phyloP scores from a whole-genome alignment of 2,888 invertebrate genomes.

The Hylaea fasciaria region DNA sequence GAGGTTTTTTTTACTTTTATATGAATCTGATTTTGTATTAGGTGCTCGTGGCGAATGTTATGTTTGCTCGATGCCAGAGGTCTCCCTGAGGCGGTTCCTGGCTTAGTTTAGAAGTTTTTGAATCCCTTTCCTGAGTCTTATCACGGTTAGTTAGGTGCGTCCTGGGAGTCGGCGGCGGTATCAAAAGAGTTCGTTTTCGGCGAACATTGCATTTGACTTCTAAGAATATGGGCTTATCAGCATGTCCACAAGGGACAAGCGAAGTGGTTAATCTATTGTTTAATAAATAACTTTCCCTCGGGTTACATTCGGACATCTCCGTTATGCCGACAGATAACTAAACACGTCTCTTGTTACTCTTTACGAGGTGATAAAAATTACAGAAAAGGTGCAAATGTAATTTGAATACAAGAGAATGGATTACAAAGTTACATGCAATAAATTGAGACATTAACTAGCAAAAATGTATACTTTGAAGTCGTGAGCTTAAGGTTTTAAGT shows the following conservation, averaged over 20 bases:
- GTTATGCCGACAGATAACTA: constrained; percentile 24
- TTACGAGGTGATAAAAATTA: constrained; percentile 27
- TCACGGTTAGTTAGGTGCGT: constrained; percentile 78
- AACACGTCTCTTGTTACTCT: constrained; percentile 21
- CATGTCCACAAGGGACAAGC: constrained; percentile 42
- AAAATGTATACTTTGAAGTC: constrained; percentile 49
- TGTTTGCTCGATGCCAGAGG: constrained; percentile 37
- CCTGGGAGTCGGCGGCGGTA: constrained; percentile 61
- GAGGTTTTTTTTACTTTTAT: constrained; percentile 39
- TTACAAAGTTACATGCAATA: constrained; percentile 41
- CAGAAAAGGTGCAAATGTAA: constrained; percentile 29
- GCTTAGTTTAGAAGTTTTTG: constrained; percentile 68
- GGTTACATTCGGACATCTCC: constrained; percentile 23
- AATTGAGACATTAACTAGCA: constrained; percentile 60
- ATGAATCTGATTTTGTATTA: constrained; percentile 38
- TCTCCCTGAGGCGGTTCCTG: constrained; percentile 58
- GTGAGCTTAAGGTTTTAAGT: constrained; percentile 45
- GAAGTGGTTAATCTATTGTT: constrained; percentile 51
- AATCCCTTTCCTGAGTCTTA: constrained; percentile 68
- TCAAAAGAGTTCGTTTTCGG: constrained; percentile 68
- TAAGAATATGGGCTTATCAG: constrained; percentile 66
- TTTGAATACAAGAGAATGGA: constrained; percentile 37
- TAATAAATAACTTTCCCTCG: constrained; percentile 51
- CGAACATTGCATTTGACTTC: constrained; percentile 75
- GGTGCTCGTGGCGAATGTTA: constrained; percentile 5